Percentiles rank a stretch among this genome's conserved stretches.
These are phyloP conservation scores for Pseudopipra pipra DNA, from an alignment of 2,113 vertebrate species.

Conservation along the genomic window DNA sequence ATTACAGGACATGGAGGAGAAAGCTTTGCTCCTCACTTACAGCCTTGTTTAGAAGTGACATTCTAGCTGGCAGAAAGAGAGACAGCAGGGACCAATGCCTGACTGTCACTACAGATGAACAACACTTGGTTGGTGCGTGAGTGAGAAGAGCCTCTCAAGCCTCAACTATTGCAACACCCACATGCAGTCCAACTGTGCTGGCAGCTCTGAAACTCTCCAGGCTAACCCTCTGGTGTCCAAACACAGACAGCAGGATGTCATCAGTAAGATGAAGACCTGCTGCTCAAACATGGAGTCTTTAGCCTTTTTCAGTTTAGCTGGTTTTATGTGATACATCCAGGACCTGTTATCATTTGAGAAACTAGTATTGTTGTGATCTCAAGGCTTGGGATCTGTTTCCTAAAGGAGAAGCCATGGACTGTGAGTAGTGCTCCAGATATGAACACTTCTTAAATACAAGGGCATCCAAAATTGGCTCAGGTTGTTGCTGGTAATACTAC, in stretches of 20 bases:
- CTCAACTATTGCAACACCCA: not conserved
- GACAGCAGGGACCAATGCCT: conserved; percentile 3
- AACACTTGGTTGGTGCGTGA: not conserved
- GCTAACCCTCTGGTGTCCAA: conserved; percentile 29
- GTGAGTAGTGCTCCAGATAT: not conserved
- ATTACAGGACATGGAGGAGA: not conserved
- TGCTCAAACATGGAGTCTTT: not conserved
- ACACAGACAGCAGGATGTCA: conserved; percentile 29
- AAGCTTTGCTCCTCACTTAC: not conserved
- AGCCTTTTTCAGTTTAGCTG: conserved; percentile 50
- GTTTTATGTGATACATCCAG: not conserved
- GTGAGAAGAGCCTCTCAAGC: conserved; percentile 24
- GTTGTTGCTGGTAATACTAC: not conserved
- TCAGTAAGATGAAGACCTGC: conserved; percentile 15
- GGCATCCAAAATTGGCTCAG: not conserved
- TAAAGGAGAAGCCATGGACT: not conserved
- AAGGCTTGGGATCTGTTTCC: not conserved
- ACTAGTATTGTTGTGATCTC: not conserved
- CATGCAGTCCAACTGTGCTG: conserved; percentile 25
- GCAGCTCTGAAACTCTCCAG: conserved; percentile 10
- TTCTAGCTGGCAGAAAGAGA: conserved; percentile 11
- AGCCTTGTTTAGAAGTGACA: not conserved
- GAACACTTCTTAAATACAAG: not conserved
- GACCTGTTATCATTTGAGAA: not conserved
- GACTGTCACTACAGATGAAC: conserved; percentile 58